Percentiles rank a stretch among this genome's conserved stretches.
Evolutionary conservation across 2,113 vertebrate genomes (phyloP).

Genomic region (Burhinus oedicnemus): DNA sequence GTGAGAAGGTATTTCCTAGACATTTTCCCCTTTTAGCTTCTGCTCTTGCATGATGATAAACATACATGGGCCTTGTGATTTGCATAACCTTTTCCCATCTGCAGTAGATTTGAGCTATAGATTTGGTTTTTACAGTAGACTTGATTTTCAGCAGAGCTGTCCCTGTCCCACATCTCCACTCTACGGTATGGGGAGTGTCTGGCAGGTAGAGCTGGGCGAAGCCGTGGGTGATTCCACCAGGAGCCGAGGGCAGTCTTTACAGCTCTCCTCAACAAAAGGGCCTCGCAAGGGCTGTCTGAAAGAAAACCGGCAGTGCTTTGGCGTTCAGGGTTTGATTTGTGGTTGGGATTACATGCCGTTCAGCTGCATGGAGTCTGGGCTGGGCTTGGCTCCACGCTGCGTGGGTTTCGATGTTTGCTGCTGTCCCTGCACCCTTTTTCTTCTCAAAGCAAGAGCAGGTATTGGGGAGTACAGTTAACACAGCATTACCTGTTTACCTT

Average conservation of each 20-base stretch:
- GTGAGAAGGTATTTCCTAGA: not conserved
- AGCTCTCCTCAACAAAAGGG: not conserved
- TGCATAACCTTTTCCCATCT: not conserved
- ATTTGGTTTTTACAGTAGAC: not conserved
- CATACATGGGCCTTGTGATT: not conserved
- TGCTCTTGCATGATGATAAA: not conserved
- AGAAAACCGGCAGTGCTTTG: not conserved
- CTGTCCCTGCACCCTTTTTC: not conserved
- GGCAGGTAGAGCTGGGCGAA: not conserved
- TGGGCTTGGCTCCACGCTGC: rapidly evolving
- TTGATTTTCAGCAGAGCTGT: not conserved
- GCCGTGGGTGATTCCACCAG: not conserved
- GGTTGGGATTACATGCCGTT: not conserved
- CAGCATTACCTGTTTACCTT: not conserved
- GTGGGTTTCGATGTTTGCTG: rapidly evolving
- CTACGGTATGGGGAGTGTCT: rapidly evolving
- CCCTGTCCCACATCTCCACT: not conserved
- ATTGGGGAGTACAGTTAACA: not conserved
- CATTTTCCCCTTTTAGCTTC: not conserved
- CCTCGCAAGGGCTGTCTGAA: not conserved
- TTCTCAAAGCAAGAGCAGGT: not conserved
- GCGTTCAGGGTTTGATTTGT: not conserved
- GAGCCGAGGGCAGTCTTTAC: not conserved
- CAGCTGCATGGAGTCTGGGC: not conserved
- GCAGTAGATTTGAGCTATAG: not conserved